Percentiles rank a stretch among this genome's conserved stretches.
These are phyloP conservation scores for Carassius gibelio DNA, from an alignment of 2,113 vertebrate genomes.

Conservation along the genomic window DNA sequence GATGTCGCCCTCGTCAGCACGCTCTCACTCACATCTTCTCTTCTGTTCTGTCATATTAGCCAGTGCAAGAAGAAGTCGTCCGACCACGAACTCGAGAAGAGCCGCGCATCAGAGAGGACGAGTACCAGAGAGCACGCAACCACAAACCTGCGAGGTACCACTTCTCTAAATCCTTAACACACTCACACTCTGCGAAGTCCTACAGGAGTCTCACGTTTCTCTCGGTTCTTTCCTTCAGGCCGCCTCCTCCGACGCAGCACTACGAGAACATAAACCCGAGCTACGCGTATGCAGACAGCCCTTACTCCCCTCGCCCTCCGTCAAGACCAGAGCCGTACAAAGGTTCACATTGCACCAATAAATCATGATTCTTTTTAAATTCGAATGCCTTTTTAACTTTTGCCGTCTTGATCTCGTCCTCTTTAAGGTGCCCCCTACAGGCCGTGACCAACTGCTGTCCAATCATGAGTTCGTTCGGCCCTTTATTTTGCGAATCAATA, in stretches of 20 bases:
- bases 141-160: constrained; percentile 81
- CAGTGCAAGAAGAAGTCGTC: constrained; percentile 71
- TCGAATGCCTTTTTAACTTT: neutral
- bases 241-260: constrained; percentile 69
- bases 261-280: constrained; percentile 75
- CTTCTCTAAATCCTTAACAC: neutral
- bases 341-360: constrained; percentile 61
- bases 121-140: constrained; percentile 79
- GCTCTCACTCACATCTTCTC: neutral
- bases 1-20: neutral
- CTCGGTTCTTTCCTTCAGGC: constrained; percentile 58
- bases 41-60: constrained; percentile 59
- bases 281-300: constrained; percentile 65
- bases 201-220: neutral
- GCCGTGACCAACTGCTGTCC: constrained; percentile 72
- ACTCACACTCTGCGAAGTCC: neutral
- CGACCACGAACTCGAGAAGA: constrained; percentile 81
- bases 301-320: constrained; percentile 62
- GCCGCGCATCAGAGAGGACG: constrained; percentile 53
- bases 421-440: constrained; percentile 76
- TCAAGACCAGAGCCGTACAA: constrained; percentile 74
- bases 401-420: neutral
- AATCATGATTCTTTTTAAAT: neutral
- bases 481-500: constrained; percentile 43
- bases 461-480: constrained; percentile 55